phyloP scores from a whole-genome alignment of 2,888 invertebrate species.

The Nysson spinosus region DNA sequence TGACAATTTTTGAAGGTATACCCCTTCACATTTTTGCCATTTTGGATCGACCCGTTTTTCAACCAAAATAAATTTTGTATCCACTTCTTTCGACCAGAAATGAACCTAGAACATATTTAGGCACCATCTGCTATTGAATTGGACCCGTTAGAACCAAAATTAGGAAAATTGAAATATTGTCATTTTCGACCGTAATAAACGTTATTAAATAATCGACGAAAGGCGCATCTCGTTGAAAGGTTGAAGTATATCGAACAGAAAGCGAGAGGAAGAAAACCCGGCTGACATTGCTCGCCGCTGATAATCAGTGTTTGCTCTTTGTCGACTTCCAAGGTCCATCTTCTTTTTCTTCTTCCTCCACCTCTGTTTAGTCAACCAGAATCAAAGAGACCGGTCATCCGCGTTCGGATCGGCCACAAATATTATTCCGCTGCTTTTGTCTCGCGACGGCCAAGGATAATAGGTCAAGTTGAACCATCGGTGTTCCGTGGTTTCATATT shows the following conservation, averaged over 20 bases:
- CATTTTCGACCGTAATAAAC: too few relatives aligned
- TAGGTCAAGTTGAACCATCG: slow-evolving; percentile 30
- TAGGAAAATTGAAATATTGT: too few relatives aligned
- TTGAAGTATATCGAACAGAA: slow-evolving; percentile 17
- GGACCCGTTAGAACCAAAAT: too few relatives aligned
- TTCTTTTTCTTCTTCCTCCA: neutral
- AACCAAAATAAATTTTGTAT: too few relatives aligned
- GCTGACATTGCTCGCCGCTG: slow-evolving; percentile 43
- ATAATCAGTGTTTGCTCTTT: slow-evolving; percentile 53
- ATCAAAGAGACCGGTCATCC: slow-evolving; percentile 13
- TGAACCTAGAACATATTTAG: too few relatives aligned
- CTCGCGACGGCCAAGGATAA: slow-evolving; percentile 35
- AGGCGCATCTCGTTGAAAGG: neutral
- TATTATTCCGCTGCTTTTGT: slow-evolving; percentile 22
- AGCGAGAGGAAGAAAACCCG: slow-evolving; percentile 43
- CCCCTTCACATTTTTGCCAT: too few relatives aligned
- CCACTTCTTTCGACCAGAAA: too few relatives aligned
- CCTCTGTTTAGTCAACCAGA: slow-evolving; percentile 5
- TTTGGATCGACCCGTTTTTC: too few relatives aligned
- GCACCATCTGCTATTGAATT: too few relatives aligned
- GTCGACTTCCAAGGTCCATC: slow-evolving; percentile 47
- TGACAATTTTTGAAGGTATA: too few relatives aligned
- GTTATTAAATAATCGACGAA: too few relatives aligned
- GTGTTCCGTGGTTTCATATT: slow-evolving; percentile 6
- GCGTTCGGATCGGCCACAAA: slow-evolving; percentile 11